Conservation (phyloP, 2,888 invertebrate genomes). For the Chesias legatella region DNA sequence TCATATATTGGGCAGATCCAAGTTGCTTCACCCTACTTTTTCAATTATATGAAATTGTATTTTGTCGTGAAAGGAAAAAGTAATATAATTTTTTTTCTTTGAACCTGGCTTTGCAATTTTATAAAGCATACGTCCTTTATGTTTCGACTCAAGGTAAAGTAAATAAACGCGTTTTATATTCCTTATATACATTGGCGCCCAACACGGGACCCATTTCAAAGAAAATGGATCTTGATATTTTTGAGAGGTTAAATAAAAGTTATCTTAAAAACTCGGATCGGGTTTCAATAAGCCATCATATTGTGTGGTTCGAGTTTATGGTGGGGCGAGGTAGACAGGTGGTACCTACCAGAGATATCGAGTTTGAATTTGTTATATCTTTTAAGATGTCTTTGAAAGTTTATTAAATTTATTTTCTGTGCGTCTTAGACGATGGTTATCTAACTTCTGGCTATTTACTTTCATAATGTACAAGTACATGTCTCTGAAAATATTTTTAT, state of each 20-base stretch:
- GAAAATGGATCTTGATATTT: conserved; percentile 30
- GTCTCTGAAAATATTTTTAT: too few relatives aligned
- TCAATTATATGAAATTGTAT: background rate
- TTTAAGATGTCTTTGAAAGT: conserved; percentile 12
- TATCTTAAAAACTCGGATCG: conserved; percentile 28
- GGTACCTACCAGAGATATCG: conserved; percentile 12
- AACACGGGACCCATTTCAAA: conserved; percentile 37
- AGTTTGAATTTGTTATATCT: conserved; percentile 21
- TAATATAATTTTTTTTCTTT: too few relatives aligned
- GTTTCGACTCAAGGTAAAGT: conserved; percentile 21
- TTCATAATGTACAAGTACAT: too few relatives aligned
- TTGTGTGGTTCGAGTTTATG: conserved; percentile 25
- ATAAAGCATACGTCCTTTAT: conserved; percentile 10
- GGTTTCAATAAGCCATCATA: conserved; percentile 31
- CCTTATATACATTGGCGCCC: conserved; percentile 37
- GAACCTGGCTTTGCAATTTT: background rate
- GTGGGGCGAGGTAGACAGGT: conserved; percentile 17
- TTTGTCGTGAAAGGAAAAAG: background rate
- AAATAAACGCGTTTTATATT: conserved; percentile 31
- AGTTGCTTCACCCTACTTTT: too few relatives aligned
- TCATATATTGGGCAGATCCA: too few relatives aligned
- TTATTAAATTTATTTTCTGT: too few relatives aligned
- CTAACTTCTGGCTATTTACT: too few relatives aligned
- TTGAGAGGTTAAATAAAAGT: conserved; percentile 28
- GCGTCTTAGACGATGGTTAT: too few relatives aligned